Conservation (phyloP, 2,888 invertebrate genomes). For the Lasioglossum morio region DNA sequence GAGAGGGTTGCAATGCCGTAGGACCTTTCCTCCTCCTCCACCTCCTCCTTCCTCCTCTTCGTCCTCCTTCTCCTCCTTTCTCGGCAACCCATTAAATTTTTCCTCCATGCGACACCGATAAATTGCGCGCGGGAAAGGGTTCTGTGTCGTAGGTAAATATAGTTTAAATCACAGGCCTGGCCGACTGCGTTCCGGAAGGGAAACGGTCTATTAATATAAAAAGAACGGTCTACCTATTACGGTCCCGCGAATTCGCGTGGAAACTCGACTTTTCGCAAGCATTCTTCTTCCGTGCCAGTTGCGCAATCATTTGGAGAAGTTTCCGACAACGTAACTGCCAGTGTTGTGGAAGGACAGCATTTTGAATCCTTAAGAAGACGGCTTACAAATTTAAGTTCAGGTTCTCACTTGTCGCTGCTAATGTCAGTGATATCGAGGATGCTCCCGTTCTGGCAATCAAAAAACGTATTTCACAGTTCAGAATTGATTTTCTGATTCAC, state of each 20-base stretch:
- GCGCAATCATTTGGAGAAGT: neutral
- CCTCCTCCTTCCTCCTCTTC: conserved; percentile 15
- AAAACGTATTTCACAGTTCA: too few relatives aligned
- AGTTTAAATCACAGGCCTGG: conserved; percentile 2
- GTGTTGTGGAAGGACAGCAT: neutral
- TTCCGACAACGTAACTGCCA: neutral
- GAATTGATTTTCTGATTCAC: too few relatives aligned
- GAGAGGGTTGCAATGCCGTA: conserved; percentile 63
- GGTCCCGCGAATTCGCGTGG: neutral
- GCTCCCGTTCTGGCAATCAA: too few relatives aligned
- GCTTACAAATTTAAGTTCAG: too few relatives aligned
- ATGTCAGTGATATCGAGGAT: too few relatives aligned
- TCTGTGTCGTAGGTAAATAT: conserved; percentile 19
- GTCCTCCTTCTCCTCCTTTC: neutral
- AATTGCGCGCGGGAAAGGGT: conserved; percentile 8
- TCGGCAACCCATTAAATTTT: conserved; percentile 9
- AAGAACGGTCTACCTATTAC: neutral
- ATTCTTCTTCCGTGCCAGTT: neutral
- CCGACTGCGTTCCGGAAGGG: neutral
- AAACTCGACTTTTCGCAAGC: neutral
- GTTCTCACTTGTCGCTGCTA: too few relatives aligned
- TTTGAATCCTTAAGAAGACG: too few relatives aligned
- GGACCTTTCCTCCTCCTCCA: conserved; percentile 47
- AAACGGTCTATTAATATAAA: conserved; percentile 4
- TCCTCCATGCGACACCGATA: conserved; percentile 13